phyloP scores from a whole-genome alignment of 2,888 invertebrate genomes.

The Cheilosia grossa region DNA sequence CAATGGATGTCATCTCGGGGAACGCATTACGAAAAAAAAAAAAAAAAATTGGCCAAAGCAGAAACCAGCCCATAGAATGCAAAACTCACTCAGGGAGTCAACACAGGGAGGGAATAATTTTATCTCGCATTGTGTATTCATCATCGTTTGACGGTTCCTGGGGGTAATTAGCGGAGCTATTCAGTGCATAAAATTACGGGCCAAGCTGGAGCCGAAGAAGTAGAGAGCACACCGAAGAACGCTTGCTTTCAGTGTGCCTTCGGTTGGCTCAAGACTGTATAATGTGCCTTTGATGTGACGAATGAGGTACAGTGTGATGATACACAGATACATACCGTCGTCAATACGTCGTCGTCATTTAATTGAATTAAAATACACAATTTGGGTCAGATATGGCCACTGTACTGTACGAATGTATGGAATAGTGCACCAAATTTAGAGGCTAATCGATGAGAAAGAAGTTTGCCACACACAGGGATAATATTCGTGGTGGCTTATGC shows the following conservation, averaged over 20 bases:
- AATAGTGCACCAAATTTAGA: not conserved
- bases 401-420: constrained; percentile 22
- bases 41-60: constrained; percentile 49
- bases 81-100: constrained; percentile 31
- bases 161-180: constrained; percentile 69
- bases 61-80: constrained; percentile 50
- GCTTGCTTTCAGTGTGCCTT: constrained; percentile 13
- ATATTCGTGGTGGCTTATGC: too few relatives aligned
- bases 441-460: constrained; percentile 8
- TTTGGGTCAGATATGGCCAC: constrained; percentile 54
- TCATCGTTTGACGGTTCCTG: constrained; percentile 68
- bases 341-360: constrained; percentile 14
- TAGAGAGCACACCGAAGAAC: not conserved
- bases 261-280: not conserved
- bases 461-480: too few relatives aligned
- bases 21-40: constrained; percentile 54
- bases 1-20: constrained; percentile 67
- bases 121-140: constrained; percentile 69
- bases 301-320: not conserved
- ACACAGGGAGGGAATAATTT: constrained; percentile 44
- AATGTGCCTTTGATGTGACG: constrained; percentile 19
- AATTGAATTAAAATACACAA: constrained; percentile 58
- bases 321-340: not conserved
- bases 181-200: constrained; percentile 69
- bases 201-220: constrained; percentile 10